Evolutionary conservation across 2,797 vertebrate species (phyloP).

Genomic region (Vespertilio murinus): DNA sequence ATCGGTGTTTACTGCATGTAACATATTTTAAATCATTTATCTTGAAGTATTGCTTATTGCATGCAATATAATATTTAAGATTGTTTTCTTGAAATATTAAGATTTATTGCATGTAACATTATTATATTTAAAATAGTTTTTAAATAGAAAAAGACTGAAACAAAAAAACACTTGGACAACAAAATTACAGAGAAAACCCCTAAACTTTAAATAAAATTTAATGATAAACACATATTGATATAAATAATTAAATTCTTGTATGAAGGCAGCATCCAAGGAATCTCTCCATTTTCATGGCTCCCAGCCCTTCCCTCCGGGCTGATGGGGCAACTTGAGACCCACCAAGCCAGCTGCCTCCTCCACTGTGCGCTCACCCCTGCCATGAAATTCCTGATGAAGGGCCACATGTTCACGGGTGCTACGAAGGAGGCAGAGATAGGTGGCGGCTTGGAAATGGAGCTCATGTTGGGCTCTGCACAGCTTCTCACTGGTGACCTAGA

Average conservation of each 20-base stretch:
- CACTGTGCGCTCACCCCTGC: constrained; percentile 86
- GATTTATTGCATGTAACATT: too few relatives aligned
- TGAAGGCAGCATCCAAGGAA: background rate
- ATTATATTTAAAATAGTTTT: too few relatives aligned
- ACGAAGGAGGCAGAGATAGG: constrained; percentile 92
- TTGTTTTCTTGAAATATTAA: too few relatives aligned
- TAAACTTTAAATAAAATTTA: constrained; percentile 54
- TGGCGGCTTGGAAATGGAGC: constrained; percentile 90
- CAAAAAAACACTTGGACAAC: background rate
- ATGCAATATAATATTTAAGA: too few relatives aligned
- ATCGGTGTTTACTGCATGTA: too few relatives aligned
- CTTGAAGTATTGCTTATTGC: too few relatives aligned
- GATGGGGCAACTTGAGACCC: constrained; percentile 93
- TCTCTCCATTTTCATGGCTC: constrained; percentile 71
- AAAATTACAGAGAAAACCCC: constrained; percentile 43
- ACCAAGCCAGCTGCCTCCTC: constrained; percentile 90
- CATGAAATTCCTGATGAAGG: constrained; percentile 91
- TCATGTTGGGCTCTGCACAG: constrained; percentile 93
- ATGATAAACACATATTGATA: constrained; percentile 55
- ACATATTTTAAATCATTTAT: too few relatives aligned
- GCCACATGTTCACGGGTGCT: constrained; percentile 89
- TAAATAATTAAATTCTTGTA: constrained; percentile 19
- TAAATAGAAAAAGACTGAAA: too few relatives aligned
- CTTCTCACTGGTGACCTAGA: constrained; percentile 92
- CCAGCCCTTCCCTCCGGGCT: constrained; percentile 96